Evolutionary conservation across 2,113 vertebrate species (phyloP).

Genomic region (Cyrtonyx montezumae): DNA sequence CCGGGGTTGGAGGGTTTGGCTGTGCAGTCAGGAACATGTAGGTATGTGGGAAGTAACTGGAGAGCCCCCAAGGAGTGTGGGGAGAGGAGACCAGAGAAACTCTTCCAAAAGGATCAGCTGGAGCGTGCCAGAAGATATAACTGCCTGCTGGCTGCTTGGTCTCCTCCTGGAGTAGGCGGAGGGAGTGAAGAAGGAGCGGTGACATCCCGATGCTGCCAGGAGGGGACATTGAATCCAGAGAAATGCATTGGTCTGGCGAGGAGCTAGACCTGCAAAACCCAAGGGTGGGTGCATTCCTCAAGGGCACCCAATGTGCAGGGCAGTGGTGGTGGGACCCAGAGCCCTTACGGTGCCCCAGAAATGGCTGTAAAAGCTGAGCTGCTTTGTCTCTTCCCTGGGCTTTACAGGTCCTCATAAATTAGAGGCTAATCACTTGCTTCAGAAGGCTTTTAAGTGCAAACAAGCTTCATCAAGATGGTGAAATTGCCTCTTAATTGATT

Average conservation of each 20-base stretch:
- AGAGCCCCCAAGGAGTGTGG: slow-evolving; percentile 47
- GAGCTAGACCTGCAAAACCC: neutral
- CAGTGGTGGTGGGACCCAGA: neutral
- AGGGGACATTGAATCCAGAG: neutral
- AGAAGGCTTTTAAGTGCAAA: slow-evolving; percentile 56
- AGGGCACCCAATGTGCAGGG: neutral
- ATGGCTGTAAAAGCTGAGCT: neutral
- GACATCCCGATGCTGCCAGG: neutral
- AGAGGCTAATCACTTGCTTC: slow-evolving; percentile 48
- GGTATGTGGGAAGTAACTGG: slow-evolving; percentile 66
- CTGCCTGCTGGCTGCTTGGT: slow-evolving; percentile 41
- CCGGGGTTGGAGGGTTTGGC: slow-evolving; percentile 44
- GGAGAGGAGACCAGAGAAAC: slow-evolving; percentile 55
- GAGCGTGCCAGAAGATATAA: slow-evolving; percentile 58
- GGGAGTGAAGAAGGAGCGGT: slow-evolving; percentile 42
- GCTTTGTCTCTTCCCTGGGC: neutral
- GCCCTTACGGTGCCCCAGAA: neutral
- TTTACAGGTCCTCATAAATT: slow-evolving; percentile 28
- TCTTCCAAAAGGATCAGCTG: slow-evolving; percentile 56
- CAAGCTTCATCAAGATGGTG: slow-evolving; percentile 44
- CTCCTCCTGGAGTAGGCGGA: slow-evolving; percentile 53
- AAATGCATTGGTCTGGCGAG: neutral
- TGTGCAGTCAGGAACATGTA: neutral
- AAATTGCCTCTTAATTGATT: slow-evolving; percentile 66
- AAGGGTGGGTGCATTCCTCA: neutral